A percentile compares a stretch with the other conserved stretches of the same genome.
phyloP scores from a whole-genome alignment of 2,888 invertebrate genomes.

The Antheraea assamensis region DNA sequence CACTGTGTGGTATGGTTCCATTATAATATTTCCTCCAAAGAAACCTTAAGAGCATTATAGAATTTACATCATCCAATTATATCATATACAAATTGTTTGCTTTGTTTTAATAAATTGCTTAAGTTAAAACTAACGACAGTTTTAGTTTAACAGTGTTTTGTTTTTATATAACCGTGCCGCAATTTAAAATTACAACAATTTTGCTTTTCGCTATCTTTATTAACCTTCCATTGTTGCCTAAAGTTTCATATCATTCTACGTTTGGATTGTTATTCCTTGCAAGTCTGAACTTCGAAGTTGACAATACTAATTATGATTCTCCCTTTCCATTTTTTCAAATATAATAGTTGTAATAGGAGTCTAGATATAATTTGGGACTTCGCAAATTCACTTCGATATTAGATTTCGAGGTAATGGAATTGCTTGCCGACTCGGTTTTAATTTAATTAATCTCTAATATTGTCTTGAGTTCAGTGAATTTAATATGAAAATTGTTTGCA shows the following conservation, averaged over 20 bases:
- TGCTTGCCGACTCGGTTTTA: neutral
- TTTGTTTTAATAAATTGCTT: neutral
- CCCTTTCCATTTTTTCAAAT: neutral
- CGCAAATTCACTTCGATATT: neutral
- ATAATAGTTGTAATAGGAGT: neutral
- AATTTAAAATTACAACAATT: neutral
- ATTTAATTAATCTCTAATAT: neutral
- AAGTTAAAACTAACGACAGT: neutral
- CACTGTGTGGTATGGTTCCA: neutral
- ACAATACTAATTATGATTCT: neutral
- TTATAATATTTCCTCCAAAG: neutral
- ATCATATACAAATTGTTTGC: neutral
- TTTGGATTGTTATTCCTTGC: neutral
- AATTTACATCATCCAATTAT: neutral
- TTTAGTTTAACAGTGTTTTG: neutral
- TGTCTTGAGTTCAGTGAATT: neutral
- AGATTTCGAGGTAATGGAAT: neutral
- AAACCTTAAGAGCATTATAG: neutral
- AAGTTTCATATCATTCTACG: neutral
- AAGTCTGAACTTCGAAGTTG: neutral
- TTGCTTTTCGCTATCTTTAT: neutral
- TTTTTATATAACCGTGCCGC: neutral
- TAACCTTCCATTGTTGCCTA: neutral
- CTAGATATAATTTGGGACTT: neutral
- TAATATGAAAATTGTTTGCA: conserved; percentile 1